These are phyloP conservation scores for Otocyon megalotis DNA, from an alignment of 2,113 vertebrate genomes.

Conservation along the genomic window DNA sequence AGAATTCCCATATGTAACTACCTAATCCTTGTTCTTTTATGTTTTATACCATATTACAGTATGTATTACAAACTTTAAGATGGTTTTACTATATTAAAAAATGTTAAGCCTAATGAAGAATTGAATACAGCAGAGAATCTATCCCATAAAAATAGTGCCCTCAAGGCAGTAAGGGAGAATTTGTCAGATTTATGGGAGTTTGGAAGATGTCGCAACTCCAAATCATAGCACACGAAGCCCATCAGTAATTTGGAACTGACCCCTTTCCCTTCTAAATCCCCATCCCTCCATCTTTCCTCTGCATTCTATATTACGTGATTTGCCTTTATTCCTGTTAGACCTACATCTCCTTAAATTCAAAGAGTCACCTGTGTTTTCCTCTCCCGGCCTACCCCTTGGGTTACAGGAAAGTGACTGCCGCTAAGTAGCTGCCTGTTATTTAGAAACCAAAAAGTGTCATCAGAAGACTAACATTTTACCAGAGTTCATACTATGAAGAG, in stretches of 20 bases:
- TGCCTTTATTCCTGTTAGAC: neutral
- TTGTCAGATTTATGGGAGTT: neutral
- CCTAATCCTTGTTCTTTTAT: neutral
- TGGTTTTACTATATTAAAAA: neutral
- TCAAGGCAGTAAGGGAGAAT: neutral
- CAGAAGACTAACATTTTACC: neutral
- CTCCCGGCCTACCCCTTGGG: neutral
- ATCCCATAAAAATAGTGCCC: neutral
- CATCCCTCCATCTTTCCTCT: neutral
- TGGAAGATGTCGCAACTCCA: neutral
- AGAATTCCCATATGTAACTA: neutral
- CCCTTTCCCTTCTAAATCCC: neutral
- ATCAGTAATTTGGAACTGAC: neutral
- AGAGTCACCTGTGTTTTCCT: neutral
- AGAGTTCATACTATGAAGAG: neutral
- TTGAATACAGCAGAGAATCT: neutral
- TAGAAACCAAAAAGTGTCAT: neutral
- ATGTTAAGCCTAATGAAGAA: neutral
- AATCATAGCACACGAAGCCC: neutral
- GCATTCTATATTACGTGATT: neutral
- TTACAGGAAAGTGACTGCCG: neutral
- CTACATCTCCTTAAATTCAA: neutral
- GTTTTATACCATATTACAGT: neutral
- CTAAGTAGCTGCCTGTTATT: neutral
- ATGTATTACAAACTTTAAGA: neutral